Conservation (phyloP, 2,797 vertebrate species). For the Petrocephalus sullivani region DNA sequence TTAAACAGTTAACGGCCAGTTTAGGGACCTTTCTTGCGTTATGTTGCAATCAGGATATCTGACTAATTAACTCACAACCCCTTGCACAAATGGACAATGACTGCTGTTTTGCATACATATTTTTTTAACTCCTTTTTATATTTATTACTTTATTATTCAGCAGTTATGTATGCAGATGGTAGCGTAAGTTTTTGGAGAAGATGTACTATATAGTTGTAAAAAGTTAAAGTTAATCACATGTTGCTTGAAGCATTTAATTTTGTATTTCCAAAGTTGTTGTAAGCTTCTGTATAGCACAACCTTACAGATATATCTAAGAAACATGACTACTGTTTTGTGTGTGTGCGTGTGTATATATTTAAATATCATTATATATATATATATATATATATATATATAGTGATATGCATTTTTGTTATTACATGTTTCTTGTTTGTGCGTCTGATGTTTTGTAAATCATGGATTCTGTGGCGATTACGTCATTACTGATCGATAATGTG, state of each 20-base stretch:
- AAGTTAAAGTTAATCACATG: neutral
- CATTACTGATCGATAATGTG: neutral
- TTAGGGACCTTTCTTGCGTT: neutral
- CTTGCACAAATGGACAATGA: neutral
- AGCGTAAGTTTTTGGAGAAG: neutral
- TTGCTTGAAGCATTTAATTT: neutral
- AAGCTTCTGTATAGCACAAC: neutral
- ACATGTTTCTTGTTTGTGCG: neutral
- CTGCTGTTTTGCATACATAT: slow-evolving; percentile 1
- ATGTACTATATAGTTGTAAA: neutral
- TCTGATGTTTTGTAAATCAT: neutral
- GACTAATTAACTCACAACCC: neutral
- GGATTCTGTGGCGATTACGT: neutral
- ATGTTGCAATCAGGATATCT: neutral
- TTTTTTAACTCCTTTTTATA: neutral
- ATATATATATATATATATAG: too few species aligned
- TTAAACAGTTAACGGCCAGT: neutral
- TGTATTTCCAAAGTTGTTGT: neutral
- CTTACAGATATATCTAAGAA: neutral
- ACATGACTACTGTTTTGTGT: neutral
- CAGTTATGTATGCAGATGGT: neutral
- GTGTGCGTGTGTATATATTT: neutral
- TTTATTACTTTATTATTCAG: neutral
- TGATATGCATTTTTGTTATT: neutral
- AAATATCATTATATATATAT: too few species aligned